Percentiles rank a stretch among this genome's conserved stretches.
Evolutionary conservation across 2,797 vertebrate species (phyloP).

Genomic region (Takifugu ocellatus): DNA sequence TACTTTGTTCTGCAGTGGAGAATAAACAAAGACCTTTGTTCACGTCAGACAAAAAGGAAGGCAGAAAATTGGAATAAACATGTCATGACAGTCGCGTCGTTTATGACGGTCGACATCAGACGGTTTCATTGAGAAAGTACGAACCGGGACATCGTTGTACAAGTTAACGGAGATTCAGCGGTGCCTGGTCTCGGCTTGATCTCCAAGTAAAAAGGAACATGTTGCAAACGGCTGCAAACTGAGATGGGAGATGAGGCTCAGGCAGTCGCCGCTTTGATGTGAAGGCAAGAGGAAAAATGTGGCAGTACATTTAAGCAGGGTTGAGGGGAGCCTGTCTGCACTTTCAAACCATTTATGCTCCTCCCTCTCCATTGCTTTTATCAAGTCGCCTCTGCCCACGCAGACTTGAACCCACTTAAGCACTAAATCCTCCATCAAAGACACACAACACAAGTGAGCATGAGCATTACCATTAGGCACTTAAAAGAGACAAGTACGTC

Average conservation of each 20-base stretch:
- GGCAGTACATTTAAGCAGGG: constrained; percentile 82
- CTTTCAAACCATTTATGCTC: constrained; percentile 77
- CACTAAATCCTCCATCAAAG: constrained; percentile 71
- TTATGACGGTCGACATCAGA: constrained; percentile 8
- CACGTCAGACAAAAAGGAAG: constrained; percentile 9
- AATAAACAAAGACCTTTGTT: constrained; percentile 37
- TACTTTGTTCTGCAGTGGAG: constrained; percentile 31
- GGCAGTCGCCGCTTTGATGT: constrained; percentile 67
- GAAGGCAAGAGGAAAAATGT: constrained; percentile 51
- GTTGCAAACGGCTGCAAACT: constrained; percentile 56
- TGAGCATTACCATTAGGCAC: constrained; percentile 41
- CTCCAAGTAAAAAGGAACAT: constrained; percentile 25
- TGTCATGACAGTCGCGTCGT: neutral
- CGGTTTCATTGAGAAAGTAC: constrained; percentile 16
- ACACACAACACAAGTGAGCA: constrained; percentile 49
- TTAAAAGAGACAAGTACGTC: constrained; percentile 35
- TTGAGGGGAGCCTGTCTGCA: constrained; percentile 84
- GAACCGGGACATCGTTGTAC: constrained; percentile 8
- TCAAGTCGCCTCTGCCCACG: constrained; percentile 52
- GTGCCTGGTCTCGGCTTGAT: constrained; percentile 18
- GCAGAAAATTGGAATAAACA: too few relatives aligned
- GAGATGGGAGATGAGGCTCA: constrained; percentile 57
- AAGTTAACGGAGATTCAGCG: constrained; percentile 10
- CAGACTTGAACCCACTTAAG: constrained; percentile 61
- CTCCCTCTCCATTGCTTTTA: constrained; percentile 56